phyloP scores from a whole-genome alignment of 53 echinoderm and acorn worm genomes.

The Paracentrotus lividus region DNA sequence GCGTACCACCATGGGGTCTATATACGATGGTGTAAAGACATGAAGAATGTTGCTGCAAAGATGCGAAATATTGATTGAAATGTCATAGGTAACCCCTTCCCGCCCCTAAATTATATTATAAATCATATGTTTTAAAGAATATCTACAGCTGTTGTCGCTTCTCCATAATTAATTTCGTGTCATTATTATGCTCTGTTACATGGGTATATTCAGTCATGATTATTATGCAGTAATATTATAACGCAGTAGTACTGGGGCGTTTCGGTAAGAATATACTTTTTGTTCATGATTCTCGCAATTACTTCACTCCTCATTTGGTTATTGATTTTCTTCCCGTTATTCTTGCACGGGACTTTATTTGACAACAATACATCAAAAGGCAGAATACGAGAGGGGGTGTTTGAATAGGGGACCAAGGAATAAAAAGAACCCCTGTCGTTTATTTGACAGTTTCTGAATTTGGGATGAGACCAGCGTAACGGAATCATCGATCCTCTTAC shows the following conservation, averaged over 20 bases:
- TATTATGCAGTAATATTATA: not conserved
- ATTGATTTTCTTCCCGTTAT: not conserved
- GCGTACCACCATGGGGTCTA: no score
- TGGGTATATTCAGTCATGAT: no score
- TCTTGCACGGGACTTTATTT: not conserved
- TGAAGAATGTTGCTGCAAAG: no score
- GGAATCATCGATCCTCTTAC: slow-evolving; percentile 1
- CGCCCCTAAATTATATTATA: no score
- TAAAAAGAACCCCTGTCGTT: not conserved
- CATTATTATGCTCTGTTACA: no score
- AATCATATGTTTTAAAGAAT: no score
- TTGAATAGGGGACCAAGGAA: not conserved
- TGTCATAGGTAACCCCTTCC: no score
- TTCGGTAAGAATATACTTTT: not conserved
- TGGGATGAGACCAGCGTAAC: not conserved
- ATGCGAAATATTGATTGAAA: no score
- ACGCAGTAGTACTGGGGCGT: not conserved
- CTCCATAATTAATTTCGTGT: no score
- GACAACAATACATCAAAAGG: slow-evolving; percentile 15
- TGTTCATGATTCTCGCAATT: not conserved
- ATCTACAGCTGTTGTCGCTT: no score
- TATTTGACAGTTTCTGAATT: slow-evolving; percentile 12
- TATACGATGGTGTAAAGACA: no score
- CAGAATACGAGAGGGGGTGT: not conserved
- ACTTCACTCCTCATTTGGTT: not conserved